phyloP scores from a whole-genome alignment of 1,140 invertebrate genomes.

The Helicoverpa zea region DNA sequence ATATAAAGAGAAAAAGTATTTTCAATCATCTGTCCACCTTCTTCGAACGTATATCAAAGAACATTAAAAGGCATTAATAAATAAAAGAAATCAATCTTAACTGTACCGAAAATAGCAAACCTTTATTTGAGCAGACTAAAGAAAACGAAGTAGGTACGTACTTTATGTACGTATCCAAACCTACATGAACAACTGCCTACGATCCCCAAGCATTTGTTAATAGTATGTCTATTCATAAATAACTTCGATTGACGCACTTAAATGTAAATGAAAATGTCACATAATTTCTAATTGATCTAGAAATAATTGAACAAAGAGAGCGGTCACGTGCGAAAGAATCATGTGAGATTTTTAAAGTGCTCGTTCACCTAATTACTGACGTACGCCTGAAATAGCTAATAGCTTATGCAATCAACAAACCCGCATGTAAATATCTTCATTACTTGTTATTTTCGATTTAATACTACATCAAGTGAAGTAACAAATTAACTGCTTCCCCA shows the following conservation, averaged over 20 bases:
- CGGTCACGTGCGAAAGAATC: neutral
- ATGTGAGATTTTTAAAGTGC: neutral
- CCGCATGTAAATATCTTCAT: neutral
- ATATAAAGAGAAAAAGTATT: neutral
- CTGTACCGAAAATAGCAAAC: neutral
- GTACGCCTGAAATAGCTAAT: neutral
- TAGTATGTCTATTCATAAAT: neutral
- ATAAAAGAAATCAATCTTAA: neutral
- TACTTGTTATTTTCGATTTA: no score
- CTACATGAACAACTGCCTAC: neutral
- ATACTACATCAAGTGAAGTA: no score
- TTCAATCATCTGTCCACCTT: neutral
- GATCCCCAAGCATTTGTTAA: neutral
- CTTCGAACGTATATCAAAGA: neutral
- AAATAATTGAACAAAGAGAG: conserved; percentile 10
- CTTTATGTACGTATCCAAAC: neutral
- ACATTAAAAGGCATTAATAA: neutral
- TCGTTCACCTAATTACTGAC: neutral
- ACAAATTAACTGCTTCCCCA: no score
- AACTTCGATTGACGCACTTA: neutral
- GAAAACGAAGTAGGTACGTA: neutral
- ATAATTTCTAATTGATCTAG: neutral
- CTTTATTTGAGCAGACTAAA: neutral
- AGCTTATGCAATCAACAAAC: neutral
- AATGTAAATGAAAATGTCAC: neutral